Evolutionary conservation across 2,113 vertebrate species (phyloP).

Genomic region (Tragelaphus imberbis): DNA sequence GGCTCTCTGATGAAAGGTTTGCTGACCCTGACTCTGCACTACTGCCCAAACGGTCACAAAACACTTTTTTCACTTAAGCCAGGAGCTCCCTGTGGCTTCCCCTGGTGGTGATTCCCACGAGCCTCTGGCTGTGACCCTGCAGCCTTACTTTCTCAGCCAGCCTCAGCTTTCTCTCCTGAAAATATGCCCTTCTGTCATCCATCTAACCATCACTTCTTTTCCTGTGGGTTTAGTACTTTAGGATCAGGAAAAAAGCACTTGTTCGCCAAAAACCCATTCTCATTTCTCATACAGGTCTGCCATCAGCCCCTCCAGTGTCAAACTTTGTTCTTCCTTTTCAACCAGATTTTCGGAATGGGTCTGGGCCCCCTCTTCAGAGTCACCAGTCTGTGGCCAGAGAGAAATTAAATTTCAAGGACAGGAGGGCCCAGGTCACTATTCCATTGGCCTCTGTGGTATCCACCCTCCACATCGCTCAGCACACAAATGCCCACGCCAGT

Average conservation of each 20-base stretch:
- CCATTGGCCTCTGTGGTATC: background rate
- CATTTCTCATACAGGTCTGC: background rate
- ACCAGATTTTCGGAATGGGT: background rate
- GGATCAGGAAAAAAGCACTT: background rate
- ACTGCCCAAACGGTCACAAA: background rate
- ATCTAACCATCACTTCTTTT: background rate
- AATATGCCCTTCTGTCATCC: background rate
- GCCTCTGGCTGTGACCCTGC: background rate
- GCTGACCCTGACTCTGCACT: background rate
- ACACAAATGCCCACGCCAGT: fast-evolving
- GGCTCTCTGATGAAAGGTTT: background rate
- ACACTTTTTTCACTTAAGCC: background rate
- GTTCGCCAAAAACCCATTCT: background rate
- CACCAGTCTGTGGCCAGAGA: background rate
- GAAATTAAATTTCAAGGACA: background rate
- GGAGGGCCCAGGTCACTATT: background rate
- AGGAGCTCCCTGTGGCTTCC: background rate
- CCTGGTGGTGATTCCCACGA: fast-evolving
- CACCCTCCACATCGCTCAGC: background rate
- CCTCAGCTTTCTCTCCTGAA: background rate
- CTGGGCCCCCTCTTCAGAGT: background rate
- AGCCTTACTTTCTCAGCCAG: background rate
- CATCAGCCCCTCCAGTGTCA: background rate
- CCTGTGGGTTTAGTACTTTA: background rate
- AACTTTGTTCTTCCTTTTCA: background rate